These are phyloP conservation scores for Coregonus suidteri DNA, from an alignment of 2,797 vertebrate genomes.

Conservation along the genomic window DNA sequence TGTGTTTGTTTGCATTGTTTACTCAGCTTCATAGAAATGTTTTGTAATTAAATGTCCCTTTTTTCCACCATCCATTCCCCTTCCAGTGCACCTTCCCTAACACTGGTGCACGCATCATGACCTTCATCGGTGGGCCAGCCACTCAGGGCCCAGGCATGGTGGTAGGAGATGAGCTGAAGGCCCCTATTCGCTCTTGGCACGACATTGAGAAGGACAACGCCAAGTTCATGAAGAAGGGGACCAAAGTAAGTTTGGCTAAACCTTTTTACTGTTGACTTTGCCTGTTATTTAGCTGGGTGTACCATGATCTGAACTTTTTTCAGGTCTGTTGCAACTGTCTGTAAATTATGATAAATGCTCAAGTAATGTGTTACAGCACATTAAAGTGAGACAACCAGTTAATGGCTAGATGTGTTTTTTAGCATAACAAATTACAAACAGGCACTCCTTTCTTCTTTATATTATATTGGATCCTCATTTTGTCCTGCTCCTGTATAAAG, in stretches of 20 bases:
- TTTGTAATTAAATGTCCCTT: not conserved
- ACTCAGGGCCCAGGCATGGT: constrained; percentile 98
- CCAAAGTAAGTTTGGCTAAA: constrained; percentile 80
- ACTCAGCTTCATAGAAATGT: not conserved
- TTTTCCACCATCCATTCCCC: not conserved
- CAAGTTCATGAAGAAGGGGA: constrained; percentile 95
- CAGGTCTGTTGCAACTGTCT: not conserved
- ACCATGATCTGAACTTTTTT: not conserved
- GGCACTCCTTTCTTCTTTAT: not conserved
- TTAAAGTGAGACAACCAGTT: not conserved
- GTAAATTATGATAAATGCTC: not conserved
- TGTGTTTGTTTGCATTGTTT: not conserved
- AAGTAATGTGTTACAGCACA: not conserved
- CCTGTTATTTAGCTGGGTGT: not conserved
- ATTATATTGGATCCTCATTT: not conserved
- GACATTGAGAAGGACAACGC: constrained; percentile 98
- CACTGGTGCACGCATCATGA: constrained; percentile 93
- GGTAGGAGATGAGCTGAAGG: constrained; percentile 93
- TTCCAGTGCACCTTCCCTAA: constrained; percentile 93
- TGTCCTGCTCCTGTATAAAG: not conserved
- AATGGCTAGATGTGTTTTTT: not conserved
- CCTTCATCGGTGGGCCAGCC: constrained; percentile 92
- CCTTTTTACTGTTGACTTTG: not conserved
- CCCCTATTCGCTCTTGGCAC: constrained; percentile 95
- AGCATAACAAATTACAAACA: not conserved